A percentile compares a stretch with the other conserved stretches of the same genome.
These are phyloP conservation scores for Trematocara stigmaticum DNA, from an alignment of 2,113 vertebrate genomes.

Conservation along the genomic window DNA sequence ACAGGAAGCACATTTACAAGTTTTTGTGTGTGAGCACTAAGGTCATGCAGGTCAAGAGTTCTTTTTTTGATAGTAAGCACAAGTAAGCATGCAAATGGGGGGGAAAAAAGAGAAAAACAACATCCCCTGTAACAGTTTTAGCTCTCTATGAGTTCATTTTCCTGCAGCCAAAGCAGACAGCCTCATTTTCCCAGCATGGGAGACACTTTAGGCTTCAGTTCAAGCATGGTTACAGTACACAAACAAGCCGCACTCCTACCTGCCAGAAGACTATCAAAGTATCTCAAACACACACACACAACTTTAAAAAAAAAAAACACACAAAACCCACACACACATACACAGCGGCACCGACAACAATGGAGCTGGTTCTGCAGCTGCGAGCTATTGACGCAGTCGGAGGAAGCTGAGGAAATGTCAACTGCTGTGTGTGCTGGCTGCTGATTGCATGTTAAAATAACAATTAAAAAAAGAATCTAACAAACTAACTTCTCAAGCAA, in stretches of 20 bases:
- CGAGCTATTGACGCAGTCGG: neutral
- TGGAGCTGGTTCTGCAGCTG: neutral
- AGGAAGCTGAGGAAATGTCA: slow-evolving; percentile 46
- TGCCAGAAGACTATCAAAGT: neutral
- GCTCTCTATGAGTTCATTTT: neutral
- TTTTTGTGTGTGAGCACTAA: neutral
- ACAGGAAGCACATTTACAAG: neutral
- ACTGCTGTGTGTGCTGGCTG: neutral
- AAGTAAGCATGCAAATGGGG: neutral
- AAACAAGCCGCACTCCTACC: neutral
- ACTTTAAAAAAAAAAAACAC: accelerated
- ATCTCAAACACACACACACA: neutral
- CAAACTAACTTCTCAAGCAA: neutral
- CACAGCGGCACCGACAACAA: slow-evolving; percentile 19
- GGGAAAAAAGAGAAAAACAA: accelerated
- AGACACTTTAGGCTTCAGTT: neutral
- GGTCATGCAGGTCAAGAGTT: neutral
- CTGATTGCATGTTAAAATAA: slow-evolving; percentile 14
- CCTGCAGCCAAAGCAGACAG: neutral
- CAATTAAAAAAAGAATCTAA: neutral
- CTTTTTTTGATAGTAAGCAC: neutral
- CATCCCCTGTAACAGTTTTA: neutral
- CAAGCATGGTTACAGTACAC: neutral
- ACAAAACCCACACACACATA: neutral
- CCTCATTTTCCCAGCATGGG: neutral